These are phyloP conservation scores for Steinernema khuongi DNA, from an alignment of 1,140 invertebrate species.

Conservation along the genomic window DNA sequence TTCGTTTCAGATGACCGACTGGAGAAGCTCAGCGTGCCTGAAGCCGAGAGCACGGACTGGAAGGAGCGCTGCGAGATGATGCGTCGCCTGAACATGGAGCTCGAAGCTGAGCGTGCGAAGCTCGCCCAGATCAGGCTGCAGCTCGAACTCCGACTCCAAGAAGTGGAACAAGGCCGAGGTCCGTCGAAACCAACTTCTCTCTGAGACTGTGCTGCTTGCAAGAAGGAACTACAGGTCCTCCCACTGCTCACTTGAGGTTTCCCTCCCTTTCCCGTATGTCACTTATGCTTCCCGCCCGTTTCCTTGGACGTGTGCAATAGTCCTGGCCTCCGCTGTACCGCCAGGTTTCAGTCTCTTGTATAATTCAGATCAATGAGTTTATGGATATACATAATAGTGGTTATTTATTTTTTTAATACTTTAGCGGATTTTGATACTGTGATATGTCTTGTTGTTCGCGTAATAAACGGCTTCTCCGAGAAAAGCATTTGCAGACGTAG, in stretches of 20 bases:
- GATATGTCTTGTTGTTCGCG: no score
- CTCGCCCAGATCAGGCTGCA: conserved; percentile 36
- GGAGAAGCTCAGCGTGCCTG: conserved; percentile 23
- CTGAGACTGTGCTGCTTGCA: neutral
- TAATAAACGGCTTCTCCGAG: no score
- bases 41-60: conserved; percentile 16
- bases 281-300: neutral
- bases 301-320: neutral
- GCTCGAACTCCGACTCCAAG: conserved; percentile 33
- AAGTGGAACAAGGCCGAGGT: conserved; percentile 19
- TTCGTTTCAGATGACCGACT: conserved; percentile 18
- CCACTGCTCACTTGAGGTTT: neutral
- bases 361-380: no score
- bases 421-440: no score
- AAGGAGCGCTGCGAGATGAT: conserved; percentile 20
- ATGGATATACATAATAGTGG: no score
- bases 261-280: neutral
- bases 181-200: conserved; percentile 29
- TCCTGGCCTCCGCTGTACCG: no score
- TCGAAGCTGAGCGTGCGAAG: conserved; percentile 30
- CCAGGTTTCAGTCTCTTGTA: no score
- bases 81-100: conserved; percentile 26
- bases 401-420: no score
- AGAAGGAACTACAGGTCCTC: neutral
- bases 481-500: no score